Conservation (phyloP, 2,888 invertebrate species). For the Dryadula phaetusa region DNA sequence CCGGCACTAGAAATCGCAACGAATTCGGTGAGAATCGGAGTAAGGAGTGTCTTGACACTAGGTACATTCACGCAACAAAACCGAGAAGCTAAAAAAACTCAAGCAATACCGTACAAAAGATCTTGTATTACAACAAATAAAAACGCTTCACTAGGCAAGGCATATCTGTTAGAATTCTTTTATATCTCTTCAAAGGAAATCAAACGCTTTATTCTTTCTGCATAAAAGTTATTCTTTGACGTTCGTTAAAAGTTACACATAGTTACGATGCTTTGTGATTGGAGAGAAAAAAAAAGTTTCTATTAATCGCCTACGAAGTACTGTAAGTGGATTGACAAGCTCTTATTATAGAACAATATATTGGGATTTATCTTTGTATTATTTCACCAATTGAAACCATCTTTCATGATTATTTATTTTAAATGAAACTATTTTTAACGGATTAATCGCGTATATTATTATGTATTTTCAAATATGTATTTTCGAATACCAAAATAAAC, state of each 20-base stretch:
- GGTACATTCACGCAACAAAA: too few relatives aligned
- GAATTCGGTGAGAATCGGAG: too few relatives aligned
- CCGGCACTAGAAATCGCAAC: too few relatives aligned
- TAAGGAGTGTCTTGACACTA: too few relatives aligned
- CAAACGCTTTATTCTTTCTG: constrained; percentile 20
- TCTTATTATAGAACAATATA: background rate
- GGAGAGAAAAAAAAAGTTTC: background rate
- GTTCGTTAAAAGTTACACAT: constrained; percentile 32
- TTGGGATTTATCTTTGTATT: background rate
- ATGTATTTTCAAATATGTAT: too few relatives aligned
- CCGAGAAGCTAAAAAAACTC: background rate
- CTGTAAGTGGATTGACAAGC: background rate
- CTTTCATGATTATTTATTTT: too few relatives aligned
- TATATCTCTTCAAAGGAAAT: constrained; percentile 7
- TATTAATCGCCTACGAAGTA: background rate
- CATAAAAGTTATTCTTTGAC: constrained; percentile 30
- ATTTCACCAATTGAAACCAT: background rate
- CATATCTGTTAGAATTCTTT: constrained; percentile 13
- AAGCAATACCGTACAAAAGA: background rate
- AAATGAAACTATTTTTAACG: too few relatives aligned
- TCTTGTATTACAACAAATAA: background rate
- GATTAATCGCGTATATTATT: too few relatives aligned
- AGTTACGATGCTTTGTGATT: constrained; percentile 9
- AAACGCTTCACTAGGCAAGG: background rate
- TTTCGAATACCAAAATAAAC: too few relatives aligned